Base-by-base conservation (phyloP, 92 coral and sea anemone genomes). In the Palythoa grandis region DNA sequence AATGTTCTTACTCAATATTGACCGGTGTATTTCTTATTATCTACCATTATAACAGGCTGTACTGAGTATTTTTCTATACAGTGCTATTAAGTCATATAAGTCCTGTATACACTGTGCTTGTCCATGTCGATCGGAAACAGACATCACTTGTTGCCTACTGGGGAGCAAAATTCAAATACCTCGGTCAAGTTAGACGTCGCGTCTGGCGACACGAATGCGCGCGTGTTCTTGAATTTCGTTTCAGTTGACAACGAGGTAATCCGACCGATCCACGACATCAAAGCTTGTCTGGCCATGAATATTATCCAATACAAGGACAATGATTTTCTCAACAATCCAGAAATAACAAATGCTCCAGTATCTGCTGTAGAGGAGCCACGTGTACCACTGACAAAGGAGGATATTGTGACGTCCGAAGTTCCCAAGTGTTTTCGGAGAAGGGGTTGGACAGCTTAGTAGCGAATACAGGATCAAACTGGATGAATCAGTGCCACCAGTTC, bases 301-400 rank as follows among this genome's bases (percentile, higher is more conserved):
- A 71, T 87, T 38, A 87, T 87, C 43, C 87, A 82, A 74, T 88
- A 88, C 78, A 88, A 25, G 70, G 88, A 83, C 70, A 88, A 88
- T 35, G 85, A 83, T 77, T 38, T 43, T 17, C 66, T 83, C 57
- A 75, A 88, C 66, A 77, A 70, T 75, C 76, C 83, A 39, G 61
- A 47, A 22, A 60, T 40, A 60, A 74, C 14, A 29, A 39, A 66
- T 19, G 65, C 65, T 57, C 22, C n/a, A 57, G 63, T 57, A 57
- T 57, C 13, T 57, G 63, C 63, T 57, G 63, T 57, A 57, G n/a
- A 83, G 38, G 85, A 38, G 72, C 91, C 24, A 60, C 56, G 43
- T 16, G 37, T 84, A 37, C 50, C 86, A 7, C 39, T 83, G 22
- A 60, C 88, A 11, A 78, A 85, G 35, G 86, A 79, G 73, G 86